phyloP scores from a whole-genome alignment of 92 coral and sea anemone genomes.

The Porites lobata region DNA sequence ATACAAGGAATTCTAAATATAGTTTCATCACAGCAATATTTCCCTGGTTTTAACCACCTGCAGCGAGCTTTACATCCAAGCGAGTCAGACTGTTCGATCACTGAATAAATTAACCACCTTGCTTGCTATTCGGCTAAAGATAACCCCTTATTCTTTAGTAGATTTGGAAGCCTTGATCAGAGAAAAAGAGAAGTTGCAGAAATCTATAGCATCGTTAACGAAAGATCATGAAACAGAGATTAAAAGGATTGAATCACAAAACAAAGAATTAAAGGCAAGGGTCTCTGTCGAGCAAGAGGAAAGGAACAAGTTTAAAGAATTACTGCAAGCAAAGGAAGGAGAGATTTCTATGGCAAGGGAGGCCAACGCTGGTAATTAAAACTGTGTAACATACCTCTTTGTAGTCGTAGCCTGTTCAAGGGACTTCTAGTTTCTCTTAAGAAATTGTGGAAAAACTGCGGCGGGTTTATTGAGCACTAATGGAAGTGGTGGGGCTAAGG shows the following conservation, averaged over 20 bases:
- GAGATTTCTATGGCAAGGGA: neutral
- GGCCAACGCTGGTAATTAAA: neutral
- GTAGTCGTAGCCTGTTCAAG: too few relatives aligned
- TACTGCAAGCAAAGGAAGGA: neutral
- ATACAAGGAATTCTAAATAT: neutral
- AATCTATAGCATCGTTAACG: neutral
- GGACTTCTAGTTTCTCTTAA: too few relatives aligned
- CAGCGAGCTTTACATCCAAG: neutral
- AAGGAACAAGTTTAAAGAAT: constrained; percentile 10
- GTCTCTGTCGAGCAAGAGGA: constrained; percentile 8
- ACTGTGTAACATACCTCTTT: too few relatives aligned
- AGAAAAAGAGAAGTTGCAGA: neutral
- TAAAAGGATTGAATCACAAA: constrained; percentile 3
- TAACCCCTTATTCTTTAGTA: neutral
- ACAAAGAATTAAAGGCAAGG: constrained; percentile 7
- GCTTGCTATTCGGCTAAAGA: too few relatives aligned
- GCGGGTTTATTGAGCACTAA: too few relatives aligned
- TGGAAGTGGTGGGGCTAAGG: too few relatives aligned
- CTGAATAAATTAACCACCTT: too few relatives aligned
- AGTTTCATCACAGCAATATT: constrained; percentile 1
- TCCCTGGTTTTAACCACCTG: constrained; percentile 6
- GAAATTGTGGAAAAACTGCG: too few relatives aligned
- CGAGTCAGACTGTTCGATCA: too few relatives aligned
- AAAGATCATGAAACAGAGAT: constrained; percentile 18
- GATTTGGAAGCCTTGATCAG: neutral